Evolutionary conservation across 2,888 invertebrate genomes (phyloP).

Genomic region (Macrostomum cliftonense): DNA sequence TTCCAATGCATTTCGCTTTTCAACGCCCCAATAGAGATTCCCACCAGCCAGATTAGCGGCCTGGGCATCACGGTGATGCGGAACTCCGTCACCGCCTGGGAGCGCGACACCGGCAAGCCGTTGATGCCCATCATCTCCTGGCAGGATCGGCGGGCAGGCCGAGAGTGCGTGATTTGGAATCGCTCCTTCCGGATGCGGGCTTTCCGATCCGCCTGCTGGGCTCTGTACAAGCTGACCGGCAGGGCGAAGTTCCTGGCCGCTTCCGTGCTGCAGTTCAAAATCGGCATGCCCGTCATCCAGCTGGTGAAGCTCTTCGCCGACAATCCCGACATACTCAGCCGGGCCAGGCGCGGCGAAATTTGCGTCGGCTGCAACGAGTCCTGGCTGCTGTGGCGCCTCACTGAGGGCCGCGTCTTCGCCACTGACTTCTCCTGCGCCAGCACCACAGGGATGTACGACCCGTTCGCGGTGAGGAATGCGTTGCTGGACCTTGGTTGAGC

Average conservation of each 20-base stretch:
- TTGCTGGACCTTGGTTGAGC: too few relatives aligned
- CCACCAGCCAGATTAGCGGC: too few relatives aligned
- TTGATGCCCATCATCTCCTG: slow-evolving; percentile 72
- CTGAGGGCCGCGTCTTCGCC: slow-evolving; percentile 47
- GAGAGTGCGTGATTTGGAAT: slow-evolving; percentile 57
- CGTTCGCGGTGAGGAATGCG: slow-evolving; percentile 52
- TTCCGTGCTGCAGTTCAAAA: slow-evolving; percentile 56
- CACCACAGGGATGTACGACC: slow-evolving; percentile 75
- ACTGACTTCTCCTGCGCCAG: slow-evolving; percentile 77
- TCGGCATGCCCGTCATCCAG: too few relatives aligned
- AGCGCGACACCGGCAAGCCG: slow-evolving; percentile 47
- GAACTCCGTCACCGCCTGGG: too few relatives aligned
- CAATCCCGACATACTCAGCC: too few relatives aligned
- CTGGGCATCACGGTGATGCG: too few relatives aligned
- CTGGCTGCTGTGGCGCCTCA: slow-evolving; percentile 70
- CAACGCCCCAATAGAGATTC: too few relatives aligned
- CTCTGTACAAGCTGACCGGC: slow-evolving; percentile 56
- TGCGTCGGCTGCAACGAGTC: slow-evolving; percentile 61
- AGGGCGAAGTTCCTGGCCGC: slow-evolving; percentile 63
- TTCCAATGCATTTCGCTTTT: too few relatives aligned
- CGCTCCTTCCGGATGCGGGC: slow-evolving; percentile 49
- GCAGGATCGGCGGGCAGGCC: slow-evolving; percentile 63
- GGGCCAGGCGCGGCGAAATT: background rate
- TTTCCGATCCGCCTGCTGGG: slow-evolving; percentile 48
- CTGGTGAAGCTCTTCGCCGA: too few relatives aligned